Evolutionary conservation across 2,888 invertebrate genomes (phyloP).

Genomic region (Oscheius sp.): DNA sequence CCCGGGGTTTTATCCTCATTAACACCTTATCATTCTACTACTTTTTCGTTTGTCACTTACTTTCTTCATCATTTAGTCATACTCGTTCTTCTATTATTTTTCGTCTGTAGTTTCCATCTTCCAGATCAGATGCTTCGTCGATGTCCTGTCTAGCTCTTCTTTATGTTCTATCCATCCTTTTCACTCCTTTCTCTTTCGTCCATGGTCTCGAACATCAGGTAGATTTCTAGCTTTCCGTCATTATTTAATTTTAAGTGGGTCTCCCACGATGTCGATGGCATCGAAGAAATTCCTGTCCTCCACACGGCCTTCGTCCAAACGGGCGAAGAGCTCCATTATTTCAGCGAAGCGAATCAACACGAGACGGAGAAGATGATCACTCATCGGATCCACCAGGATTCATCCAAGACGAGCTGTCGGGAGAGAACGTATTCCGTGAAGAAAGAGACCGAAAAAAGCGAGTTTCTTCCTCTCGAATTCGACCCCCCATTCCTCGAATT

Average conservation of each 20-base stretch:
- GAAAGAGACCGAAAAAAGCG: constrained; percentile 37
- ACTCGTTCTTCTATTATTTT: neutral
- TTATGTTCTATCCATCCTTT: neutral
- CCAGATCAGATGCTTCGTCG: constrained; percentile 14
- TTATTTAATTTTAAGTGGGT: constrained; percentile 27
- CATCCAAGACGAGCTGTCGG: constrained; percentile 21
- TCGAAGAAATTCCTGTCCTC: constrained; percentile 52
- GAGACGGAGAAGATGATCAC: constrained; percentile 31
- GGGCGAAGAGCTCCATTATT: constrained; percentile 79
- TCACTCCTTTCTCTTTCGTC: neutral
- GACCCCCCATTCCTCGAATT: constrained; percentile 55
- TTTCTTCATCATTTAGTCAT: neutral
- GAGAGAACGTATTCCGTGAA: constrained; percentile 33
- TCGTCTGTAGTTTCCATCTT: neutral
- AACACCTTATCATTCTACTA: neutral
- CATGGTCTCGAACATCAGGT: constrained; percentile 16
- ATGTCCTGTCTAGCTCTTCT: constrained; percentile 9
- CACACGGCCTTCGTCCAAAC: constrained; percentile 80
- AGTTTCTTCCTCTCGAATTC: constrained; percentile 43
- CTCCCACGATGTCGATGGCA: constrained; percentile 16
- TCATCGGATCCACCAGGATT: constrained; percentile 20
- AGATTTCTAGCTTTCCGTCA: neutral
- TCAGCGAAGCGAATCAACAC: constrained; percentile 64
- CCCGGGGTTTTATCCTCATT: neutral
- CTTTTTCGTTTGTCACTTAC: too few relatives aligned